Evolutionary conservation across 2,113 vertebrate species (phyloP).

Genomic region (Rhineura floridana): DNA sequence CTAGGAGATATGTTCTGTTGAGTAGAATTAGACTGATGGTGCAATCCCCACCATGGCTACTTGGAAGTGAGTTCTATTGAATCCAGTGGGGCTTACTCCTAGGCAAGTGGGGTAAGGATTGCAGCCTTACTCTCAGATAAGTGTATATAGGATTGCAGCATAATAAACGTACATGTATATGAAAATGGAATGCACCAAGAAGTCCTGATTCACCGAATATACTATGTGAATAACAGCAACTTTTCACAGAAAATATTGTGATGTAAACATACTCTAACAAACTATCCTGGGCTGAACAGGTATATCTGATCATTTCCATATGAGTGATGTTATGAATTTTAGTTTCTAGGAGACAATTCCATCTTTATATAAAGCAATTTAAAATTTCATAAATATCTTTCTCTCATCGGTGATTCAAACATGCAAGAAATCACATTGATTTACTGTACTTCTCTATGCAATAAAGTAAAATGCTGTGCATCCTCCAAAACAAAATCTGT

Average conservation of each 20-base stretch:
- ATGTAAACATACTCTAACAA: not conserved
- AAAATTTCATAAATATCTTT: not conserved
- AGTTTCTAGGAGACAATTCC: accelerated
- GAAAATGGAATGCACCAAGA: too few species aligned
- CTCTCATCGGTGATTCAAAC: not conserved
- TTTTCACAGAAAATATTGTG: not conserved
- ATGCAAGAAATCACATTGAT: not conserved
- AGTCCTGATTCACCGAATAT: not conserved
- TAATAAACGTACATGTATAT: not conserved
- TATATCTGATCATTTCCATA: not conserved
- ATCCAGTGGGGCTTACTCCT: too few species aligned
- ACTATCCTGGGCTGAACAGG: not conserved
- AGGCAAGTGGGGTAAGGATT: too few species aligned
- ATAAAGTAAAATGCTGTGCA: constrained; percentile 2
- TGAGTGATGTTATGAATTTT: constrained; percentile 12
- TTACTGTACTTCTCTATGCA: not conserved
- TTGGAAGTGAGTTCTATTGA: too few species aligned
- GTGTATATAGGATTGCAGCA: too few species aligned
- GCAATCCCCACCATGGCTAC: too few species aligned
- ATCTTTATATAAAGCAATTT: not conserved
- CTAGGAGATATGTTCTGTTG: too few species aligned
- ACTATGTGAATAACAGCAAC: not conserved
- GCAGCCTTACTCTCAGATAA: too few species aligned
- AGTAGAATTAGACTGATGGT: too few species aligned
- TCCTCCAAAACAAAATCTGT: not conserved